Evolutionary conservation across 2,797 vertebrate genomes (phyloP), one percentile per base, ranked within the genome.

Genomic region (Lemur catta): DNA sequence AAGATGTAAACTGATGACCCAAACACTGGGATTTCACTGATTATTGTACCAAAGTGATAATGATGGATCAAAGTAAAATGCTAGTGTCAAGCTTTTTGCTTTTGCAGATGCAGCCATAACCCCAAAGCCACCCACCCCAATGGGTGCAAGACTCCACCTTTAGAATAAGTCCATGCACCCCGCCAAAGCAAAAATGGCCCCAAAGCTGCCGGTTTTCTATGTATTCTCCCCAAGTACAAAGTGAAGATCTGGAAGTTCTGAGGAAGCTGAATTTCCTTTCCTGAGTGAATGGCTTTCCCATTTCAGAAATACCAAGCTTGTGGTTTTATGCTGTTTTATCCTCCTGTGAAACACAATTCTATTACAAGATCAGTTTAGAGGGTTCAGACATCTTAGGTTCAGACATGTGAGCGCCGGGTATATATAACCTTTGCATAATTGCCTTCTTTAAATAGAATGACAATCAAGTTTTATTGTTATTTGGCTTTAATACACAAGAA

Each of bases 1-100:
- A 96, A 97, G 82, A 93, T 96, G 69, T 90, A 97, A 97, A 97
- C 96, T 96, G 93, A 97, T 96, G 97, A 96, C 93, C 91, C 71
- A 88, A 97, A 74, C 81, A 80, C 88, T 97, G 80, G 33, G 41
- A 85, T 97, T 96, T 97, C 95, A 95, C 91, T 95, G 95, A 97
- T 98, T 95, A 97, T 95, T 97, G 95, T 95, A 96, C 94, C 76
- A 90, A 97, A 46, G 48, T 0, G 35, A 95, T 95, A 97, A 95
- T 93, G 89, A 89, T 89, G 96, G 94, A 97, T 98, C 57, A 94
- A 97, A 85, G 69, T 92, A 88, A 88, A 95, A 84, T 89, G 80
- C 35, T 92, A 91, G 46, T 93, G 89, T 91, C 89, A 87, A 84
- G 35, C 30, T 1, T 81, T 86, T 46, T 95, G 38, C 20, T 89